phyloP scores from a whole-genome alignment of 2,888 invertebrate species.

The Phortica magna region DNA sequence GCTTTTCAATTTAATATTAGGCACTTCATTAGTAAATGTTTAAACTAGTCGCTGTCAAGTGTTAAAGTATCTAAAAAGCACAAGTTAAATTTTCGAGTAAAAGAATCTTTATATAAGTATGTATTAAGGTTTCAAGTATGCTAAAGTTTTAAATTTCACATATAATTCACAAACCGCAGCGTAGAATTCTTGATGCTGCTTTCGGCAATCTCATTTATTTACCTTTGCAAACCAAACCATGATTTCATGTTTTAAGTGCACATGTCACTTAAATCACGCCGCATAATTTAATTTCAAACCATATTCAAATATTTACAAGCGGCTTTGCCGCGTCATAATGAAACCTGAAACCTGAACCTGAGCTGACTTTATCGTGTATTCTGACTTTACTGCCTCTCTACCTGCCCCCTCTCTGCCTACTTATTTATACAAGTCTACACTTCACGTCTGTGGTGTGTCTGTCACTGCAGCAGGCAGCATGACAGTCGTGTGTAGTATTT shows the following conservation, averaged over 20 bases:
- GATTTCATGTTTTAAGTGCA: background rate
- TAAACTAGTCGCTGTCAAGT: no score
- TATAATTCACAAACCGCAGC: background rate
- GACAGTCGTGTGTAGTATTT: conserved; percentile 3
- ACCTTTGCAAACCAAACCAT: background rate
- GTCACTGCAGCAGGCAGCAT: background rate
- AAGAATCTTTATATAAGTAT: no score
- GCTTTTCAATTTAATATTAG: background rate
- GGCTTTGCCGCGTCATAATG: background rate
- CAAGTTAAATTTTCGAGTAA: no score
- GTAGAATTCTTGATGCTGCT: background rate
- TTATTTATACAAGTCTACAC: background rate
- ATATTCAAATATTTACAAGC: background rate
- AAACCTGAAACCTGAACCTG: no score
- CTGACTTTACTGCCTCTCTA: background rate
- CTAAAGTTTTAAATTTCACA: no score
- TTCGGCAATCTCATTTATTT: background rate
- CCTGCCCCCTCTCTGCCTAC: background rate
- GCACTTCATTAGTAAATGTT: no score
- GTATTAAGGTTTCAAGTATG: no score
- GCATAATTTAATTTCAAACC: conserved; percentile 13
- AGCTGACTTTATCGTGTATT: no score
- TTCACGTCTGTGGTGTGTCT: background rate
- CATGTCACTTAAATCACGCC: conserved; percentile 10
- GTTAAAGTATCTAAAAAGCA: no score